Evolutionary conservation across 1,140 invertebrate species (phyloP).

Genomic region (Muscidifurax raptorellus): DNA sequence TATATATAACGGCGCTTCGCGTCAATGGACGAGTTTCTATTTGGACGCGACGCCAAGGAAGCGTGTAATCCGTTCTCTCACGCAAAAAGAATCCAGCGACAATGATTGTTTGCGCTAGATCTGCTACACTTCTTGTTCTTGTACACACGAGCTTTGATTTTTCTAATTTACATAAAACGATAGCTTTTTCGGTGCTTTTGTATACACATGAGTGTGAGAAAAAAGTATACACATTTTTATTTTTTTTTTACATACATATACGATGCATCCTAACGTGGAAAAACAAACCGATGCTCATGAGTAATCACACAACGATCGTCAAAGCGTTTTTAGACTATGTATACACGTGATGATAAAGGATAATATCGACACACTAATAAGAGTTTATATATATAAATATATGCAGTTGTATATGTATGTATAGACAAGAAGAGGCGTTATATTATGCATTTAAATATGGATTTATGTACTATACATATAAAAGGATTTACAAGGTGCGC

Average conservation of each 20-base stretch:
- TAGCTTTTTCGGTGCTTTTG: not conserved
- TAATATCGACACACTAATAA: slow-evolving; percentile 46
- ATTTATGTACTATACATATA: slow-evolving; percentile 61
- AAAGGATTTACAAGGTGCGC: slow-evolving; percentile 50
- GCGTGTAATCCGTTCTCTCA: not conserved
- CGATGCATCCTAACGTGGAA: not conserved
- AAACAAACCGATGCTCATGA: slow-evolving; percentile 20
- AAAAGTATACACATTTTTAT: not conserved
- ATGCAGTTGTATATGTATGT: slow-evolving; percentile 52
- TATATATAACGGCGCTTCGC: slow-evolving; percentile 2
- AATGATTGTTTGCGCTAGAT: slow-evolving; percentile 13
- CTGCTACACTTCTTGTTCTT: too few species aligned
- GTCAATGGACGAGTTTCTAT: not conserved
- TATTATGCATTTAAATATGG: slow-evolving; percentile 66
- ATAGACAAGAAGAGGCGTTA: slow-evolving; percentile 57
- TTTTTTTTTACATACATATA: not conserved
- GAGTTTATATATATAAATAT: slow-evolving; percentile 54
- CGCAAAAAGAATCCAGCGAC: not conserved
- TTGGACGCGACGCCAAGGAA: not conserved
- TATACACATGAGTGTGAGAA: not conserved
- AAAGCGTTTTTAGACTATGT: slow-evolving; percentile 38
- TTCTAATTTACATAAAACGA: too few species aligned
- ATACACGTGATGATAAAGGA: slow-evolving; percentile 48
- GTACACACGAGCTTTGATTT: too few species aligned
- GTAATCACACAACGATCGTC: slow-evolving; percentile 48